Base-by-base conservation (phyloP, 2,797 vertebrate genomes). In the Microctenopoma stevenorrisi region DNA sequence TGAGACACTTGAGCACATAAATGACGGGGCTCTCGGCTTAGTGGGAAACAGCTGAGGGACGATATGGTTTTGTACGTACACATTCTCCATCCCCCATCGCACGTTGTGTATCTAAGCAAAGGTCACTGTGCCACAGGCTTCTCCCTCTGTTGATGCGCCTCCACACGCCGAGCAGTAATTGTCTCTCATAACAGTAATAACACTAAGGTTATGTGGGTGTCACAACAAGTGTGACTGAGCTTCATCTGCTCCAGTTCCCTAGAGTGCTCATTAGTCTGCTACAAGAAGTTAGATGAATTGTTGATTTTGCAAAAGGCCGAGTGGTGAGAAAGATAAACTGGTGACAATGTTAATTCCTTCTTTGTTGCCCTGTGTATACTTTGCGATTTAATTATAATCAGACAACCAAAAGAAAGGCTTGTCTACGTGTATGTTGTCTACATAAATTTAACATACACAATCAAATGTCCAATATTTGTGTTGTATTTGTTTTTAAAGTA, bases 201-300 rank as follows among this genome's bases (percentile, higher is more conserved):
- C 5, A 10, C 15, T 28, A 68, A 55, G 56, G 77, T 78, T 40
- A 67, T 56, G 16, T 52, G 18, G 48, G 37, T 70, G 66, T 72
- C 47, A 47, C 35, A 25, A 51, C 25, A 26, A 64, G 53, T 69
- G 62, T 47, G 46, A 51, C 68, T 5, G 1, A 43, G 52, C 56
- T 64, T 18, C 28, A 26, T 61, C 28, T 56, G 50, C 26, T 52
- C 7, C 28, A 7, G 54, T 14, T 72, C 72, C 68, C 57, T 35
- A 5, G 49, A 69, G 38, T 63, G 47, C 51, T 80, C 62, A 81
- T 85, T 83, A 77, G 62, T 74, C 61, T 59, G 28, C 49, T 42
- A 40, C 14, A 2, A 74, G 51, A 61, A n/a, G 52, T 60, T 4
- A 0, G 35, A 40, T 59, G 54, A 22, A 46, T 16, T 72, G 60